Evolutionary conservation across 1,140 invertebrate genomes (phyloP).

Genomic region (Saccostrea cuccullata): DNA sequence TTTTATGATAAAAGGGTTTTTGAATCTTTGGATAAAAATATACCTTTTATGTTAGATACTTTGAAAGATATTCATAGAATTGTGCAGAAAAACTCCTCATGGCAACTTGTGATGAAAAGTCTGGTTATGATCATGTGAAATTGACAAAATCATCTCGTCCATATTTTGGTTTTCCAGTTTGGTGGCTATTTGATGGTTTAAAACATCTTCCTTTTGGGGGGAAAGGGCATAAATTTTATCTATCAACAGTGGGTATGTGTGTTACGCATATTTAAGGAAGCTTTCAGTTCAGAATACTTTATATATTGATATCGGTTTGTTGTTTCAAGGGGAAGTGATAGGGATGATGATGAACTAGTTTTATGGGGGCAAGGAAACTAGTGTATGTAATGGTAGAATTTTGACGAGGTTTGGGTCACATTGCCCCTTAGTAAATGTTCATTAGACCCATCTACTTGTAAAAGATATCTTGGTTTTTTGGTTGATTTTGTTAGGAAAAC

Average conservation of each 20-base stretch:
- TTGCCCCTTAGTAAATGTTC: slow-evolving; percentile 16
- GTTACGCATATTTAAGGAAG: slow-evolving; percentile 48
- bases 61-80: slow-evolving; percentile 42
- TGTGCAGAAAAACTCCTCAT: no score
- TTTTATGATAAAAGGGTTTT: no score
- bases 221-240: slow-evolving; percentile 49
- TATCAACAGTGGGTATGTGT: slow-evolving; percentile 54
- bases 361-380: not conserved
- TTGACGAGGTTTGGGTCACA: slow-evolving; percentile 12
- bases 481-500: no score
- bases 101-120: no score
- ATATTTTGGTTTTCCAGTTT: slow-evolving; percentile 24
- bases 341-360: not conserved
- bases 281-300: slow-evolving; percentile 42
- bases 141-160: no score
- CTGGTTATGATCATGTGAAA: no score
- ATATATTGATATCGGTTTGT: slow-evolving; percentile 60
- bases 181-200: slow-evolving; percentile 50
- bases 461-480: no score
- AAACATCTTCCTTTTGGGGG: slow-evolving; percentile 55
- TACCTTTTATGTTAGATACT: slow-evolving; percentile 51
- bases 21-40: no score
- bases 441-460: no score
- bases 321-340: not conserved
- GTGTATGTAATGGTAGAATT: slow-evolving; percentile 19